Evolutionary conservation across 2,797 vertebrate species (phyloP), one percentile per base, ranked within the genome.

Genomic region (Poeciliopsis turneri): DNA sequence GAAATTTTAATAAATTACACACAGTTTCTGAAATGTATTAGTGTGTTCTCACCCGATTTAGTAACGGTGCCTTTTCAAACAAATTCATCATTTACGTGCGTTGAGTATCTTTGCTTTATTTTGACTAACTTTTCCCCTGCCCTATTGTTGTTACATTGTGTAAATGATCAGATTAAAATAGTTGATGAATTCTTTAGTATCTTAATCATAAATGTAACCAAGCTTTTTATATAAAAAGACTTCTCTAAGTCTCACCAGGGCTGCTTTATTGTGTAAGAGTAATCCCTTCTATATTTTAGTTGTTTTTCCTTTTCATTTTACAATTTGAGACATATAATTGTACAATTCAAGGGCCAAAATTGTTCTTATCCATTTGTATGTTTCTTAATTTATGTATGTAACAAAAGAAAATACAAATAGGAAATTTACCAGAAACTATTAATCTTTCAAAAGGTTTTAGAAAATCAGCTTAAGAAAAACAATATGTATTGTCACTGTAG

Each of bases 91-190:
- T 28, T 74, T 10, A 9, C 23, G 30, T 43, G 16, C 53, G 0
- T 74, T 25, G 72, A 3, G 28, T 41, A n/a, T 74, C 72, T 39
- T 74, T 39, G 25, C 59, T 64, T 64, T 39, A 36, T 64, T 64
- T 64, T 36, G 16, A 18, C 28, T 15, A 4, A 64, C 12, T 61
- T 6, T 61, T 5, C 5, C 6, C 13, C 5, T 2, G 39, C 39
- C 5, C 15, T 30, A 2, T 23, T 73, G 25, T 20, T 73, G 20
- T 53, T 53, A 12, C 20, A 36, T 53, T 73, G 39, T 25, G 5
- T 20, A 25, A 25, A 55, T 39, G 13, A 70, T 70, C 13, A 45
- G 3, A 46, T 13, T n/a, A 70, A 16, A 70, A 70, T n/a, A 28
- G 36, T n/a, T 9, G 7, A 30, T 18, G 28, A 20, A 23, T 75